Evolutionary conservation across 2,888 invertebrate species (phyloP), one percentile per base, ranked within the genome.

Genomic region (Drosophila lacicola): DNA sequence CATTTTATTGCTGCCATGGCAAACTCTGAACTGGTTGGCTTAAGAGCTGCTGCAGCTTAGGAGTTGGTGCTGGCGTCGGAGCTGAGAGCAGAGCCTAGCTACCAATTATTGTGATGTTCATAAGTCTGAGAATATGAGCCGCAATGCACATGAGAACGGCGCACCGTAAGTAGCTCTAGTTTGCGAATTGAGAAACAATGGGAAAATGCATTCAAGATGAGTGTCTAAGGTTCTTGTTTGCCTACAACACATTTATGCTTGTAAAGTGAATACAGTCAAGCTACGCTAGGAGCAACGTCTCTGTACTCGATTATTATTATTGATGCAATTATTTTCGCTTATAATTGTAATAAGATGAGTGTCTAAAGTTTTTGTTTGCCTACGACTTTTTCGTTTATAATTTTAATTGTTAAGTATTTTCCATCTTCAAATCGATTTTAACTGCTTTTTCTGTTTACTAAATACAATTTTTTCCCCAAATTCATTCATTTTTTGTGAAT

Each of bases 1-100:
- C 82, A 83, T 86, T 83, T 83, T 81, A 84, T 86, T 81, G 84
- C 86, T 69, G 80, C 65, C 76, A 63, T 65, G 67, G 54, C 74
- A 70, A 85, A 80, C 80, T 78, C 72, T 72, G 74, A 69, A 72
- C 70, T 63, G 73, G 75, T 76, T 75, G 77, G 60, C 62, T 55
- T 41, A 13, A 36, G 54, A 51, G 50, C 39, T 60, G 57, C 42
- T 42, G 47, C 41, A 63, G 58, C 56, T 57, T 46, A 51, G 44
- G 37, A 41, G 37, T 39, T 33, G 34, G 19, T 34, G 47, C 10
- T 29, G 17, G 5, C 21, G 25, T 0, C 21, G 29, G 10, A 37
- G 33, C 29, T 41, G 56, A 8, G 4, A 37, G 53, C 1, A 36
- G 21, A 51, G 53, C 37, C 60, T 34, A 54, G 69, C 51, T 58